Base-by-base conservation (phyloP, 1,140 invertebrate species). In the Yoshiicerus persimilis region DNA sequence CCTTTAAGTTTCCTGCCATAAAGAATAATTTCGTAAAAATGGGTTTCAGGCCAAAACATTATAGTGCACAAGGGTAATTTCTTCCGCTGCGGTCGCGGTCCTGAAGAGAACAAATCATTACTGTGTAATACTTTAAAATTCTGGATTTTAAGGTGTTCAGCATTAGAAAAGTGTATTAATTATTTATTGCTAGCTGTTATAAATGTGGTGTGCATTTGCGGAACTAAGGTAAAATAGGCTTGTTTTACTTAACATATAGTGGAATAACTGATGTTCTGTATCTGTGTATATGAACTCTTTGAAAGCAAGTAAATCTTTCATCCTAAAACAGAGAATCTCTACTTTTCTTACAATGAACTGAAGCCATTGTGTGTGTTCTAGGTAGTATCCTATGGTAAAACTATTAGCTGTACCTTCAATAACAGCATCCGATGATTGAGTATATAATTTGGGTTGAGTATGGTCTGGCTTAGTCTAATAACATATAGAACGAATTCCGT, bases 301-400 rank as follows among this genome's bases (percentile, higher is more conserved):
- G 75, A 80, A 38, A 80, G 13, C n/a, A 20, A 80, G 75, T 80
- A 80, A 80, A 80, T 80, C 75, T 80, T 80, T 80, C 34, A 80
- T 38, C 34, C 30, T 36, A 80, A 80, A 80, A 80, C 75, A 80
- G 32, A 80, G 32, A 38, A n/a, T 8, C 27, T 75, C 70, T 30
- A 75, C 27, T 75, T 75, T 34, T 8, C 70, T 75, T 11, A 75
- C 3, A 41, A 41, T 41, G 39, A 41, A 41, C n/a, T n/a, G 39
- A 13, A 41, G 39, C 39, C n/a, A n/a, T n/a, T n/a, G n/a, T n/a
- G n/a, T n/a, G n/a, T n/a, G n/a, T n/a, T n/a, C n/a, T n/a, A n/a
- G n/a, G n/a, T n/a, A n/a, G n/a, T n/a, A n/a, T n/a, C n/a, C n/a
- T n/a, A n/a, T n/a, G n/a, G n/a, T n/a, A n/a, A n/a, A n/a, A n/a